Base-by-base conservation (phyloP, 2,888 invertebrate genomes). In the Diloba caeruleocephala region DNA sequence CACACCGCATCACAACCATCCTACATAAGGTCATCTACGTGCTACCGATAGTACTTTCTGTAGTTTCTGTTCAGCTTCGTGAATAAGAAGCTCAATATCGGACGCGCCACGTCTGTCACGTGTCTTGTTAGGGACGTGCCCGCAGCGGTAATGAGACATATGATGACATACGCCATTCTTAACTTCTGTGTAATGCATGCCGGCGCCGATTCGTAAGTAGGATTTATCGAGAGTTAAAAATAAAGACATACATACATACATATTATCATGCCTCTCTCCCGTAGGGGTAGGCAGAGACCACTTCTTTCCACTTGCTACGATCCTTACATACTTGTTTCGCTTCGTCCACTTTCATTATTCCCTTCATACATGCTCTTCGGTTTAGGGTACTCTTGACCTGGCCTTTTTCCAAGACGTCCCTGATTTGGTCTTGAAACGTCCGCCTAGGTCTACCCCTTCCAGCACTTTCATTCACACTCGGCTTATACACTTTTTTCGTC, bases 51-150 rank as follows among this genome's bases (percentile, higher is more conserved):
- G 46, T 54, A 42, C 46, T 31, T 52, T 45, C 32, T 43, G 32
- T 42, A 43, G 46, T 37, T 55, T 55, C 62, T 37, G 44, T 56
- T 56, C 39, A 57, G 38, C 19, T 53, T 10, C 48, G 60, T 54
- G 42, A 44, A 59, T 62, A 60, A 64, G 58, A 62, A 58, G 57
- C 43, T 54, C 46, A 45, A 66, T 71, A 73, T 61, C 48, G 54
- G 49, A 56, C 55, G 54, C 42, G 54, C 61, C 51, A 62, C 51
- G 73, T 73, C 71, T 52, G 70, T 71, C 78, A 74, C 74, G 70
- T 36, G 67, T 78, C 81, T 81, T 76, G 81, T 82, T 81, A 80
- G 63, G 44, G 53, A 81, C 81, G 81, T 81, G 81, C 70, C 61
- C 57, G 65, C 44, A 44, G 44, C 58, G 36, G 55, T 78, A 79